Evolutionary conservation across 2,888 invertebrate species (phyloP), one percentile per base, ranked within the genome.

Genomic region (Polyommatus iphigenia): DNA sequence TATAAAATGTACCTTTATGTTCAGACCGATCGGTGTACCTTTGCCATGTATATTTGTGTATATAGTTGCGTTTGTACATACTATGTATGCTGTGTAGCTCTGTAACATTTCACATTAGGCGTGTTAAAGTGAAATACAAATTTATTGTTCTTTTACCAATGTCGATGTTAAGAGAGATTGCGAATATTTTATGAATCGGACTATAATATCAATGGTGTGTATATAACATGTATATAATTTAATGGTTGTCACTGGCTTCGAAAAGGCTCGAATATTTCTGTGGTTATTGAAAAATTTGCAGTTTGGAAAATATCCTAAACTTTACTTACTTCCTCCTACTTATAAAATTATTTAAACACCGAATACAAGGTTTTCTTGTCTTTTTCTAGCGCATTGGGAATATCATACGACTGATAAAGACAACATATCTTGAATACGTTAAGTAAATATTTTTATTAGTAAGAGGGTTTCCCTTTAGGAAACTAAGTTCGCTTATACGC

Each of bases 11-110:
- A 54, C 15, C 4, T 54, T 54, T 5, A 54, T 54, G 54, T 54
- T 54, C 15, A 54, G 4, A 18, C 13, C 54, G 18, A 59, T 20
- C 20, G 59, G 20, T 59, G 59, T 59, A 59, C 83, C 85, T 88
- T 80, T 72, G 80, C 87, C 88, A 87, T 87, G 84, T 88, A 86
- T 89, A 88, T 88, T 88, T 85, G 86, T 93, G 91, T 93, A 91
- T 87, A 93, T 92, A 92, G 86, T 87, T 87, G 88, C 84, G 84
- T 88, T 85, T 93, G 93, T 93, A 93, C 92, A 93, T 93, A 93
- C 91, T 90, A 87, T 91, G 91, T 92, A 92, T 92, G 92, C 88
- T 87, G 89, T 89, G 89, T 92, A 91, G 90, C 85, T 86, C 85
- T 88, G 89, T 92, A 93, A 93, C 91, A 88, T 89, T 90, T 90